Conservation (phyloP, 2,888 invertebrate species). For the Rhagium mordax region DNA sequence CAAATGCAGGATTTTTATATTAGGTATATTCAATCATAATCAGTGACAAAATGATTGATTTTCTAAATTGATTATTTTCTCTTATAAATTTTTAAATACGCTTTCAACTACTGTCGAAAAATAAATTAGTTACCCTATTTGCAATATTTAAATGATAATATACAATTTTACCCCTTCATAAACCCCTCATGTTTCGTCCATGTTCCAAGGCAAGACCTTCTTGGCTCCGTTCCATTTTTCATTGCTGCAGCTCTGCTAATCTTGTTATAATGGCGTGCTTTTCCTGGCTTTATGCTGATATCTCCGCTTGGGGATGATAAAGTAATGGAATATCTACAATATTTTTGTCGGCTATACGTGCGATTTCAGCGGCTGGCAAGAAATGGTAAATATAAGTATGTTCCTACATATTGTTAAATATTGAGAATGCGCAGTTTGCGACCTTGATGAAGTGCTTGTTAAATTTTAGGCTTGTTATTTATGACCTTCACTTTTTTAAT, state of each 20-base stretch:
- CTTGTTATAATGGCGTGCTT: background rate
- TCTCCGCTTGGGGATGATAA: background rate
- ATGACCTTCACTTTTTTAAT: background rate
- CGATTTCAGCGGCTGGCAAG: background rate
- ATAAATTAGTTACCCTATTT: no score
- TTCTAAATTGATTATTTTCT: no score
- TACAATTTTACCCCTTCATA: background rate
- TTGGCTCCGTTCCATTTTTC: constrained; percentile 7
- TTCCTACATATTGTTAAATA: no score
- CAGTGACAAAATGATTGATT: no score
- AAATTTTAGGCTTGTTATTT: background rate
- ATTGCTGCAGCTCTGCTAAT: background rate
- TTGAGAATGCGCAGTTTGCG: background rate
- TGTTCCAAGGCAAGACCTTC: background rate
- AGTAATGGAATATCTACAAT: constrained; percentile 2
- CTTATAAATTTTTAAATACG: no score
- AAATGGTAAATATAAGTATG: background rate
- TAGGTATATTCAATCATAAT: no score
- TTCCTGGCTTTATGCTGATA: constrained; percentile 2
- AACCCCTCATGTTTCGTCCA: background rate
- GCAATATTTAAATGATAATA: no score
- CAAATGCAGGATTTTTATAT: no score
- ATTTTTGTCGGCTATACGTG: background rate
- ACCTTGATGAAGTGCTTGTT: background rate
- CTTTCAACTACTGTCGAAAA: no score